phyloP scores from a whole-genome alignment of 1,140 invertebrate genomes.

The Metopolophium dirhodum region DNA sequence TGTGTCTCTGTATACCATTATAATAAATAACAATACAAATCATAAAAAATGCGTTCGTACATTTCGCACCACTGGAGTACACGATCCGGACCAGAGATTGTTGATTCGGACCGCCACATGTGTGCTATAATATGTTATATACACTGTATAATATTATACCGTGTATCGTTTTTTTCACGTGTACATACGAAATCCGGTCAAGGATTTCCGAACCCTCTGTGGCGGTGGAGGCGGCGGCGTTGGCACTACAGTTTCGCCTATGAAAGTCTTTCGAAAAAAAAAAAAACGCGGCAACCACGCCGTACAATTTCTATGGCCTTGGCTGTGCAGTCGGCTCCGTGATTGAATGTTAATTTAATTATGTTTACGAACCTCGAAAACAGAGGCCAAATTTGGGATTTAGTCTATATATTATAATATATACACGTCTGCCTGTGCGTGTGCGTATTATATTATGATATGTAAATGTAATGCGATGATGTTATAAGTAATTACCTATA shows the following conservation, averaged over 20 bases:
- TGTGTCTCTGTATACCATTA: not conserved
- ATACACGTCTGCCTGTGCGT: not conserved
- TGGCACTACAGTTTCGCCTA: slow-evolving; percentile 14
- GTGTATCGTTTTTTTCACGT: slow-evolving; percentile 41
- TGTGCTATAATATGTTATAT: not conserved
- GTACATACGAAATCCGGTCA: slow-evolving; percentile 49
- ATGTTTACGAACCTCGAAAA: slow-evolving; percentile 32
- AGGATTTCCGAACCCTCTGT: slow-evolving; percentile 44
- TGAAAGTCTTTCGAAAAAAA: slow-evolving; percentile 50
- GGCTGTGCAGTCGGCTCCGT: not conserved
- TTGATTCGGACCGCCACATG: slow-evolving; percentile 7
- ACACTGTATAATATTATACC: not conserved
- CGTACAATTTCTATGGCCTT: slow-evolving; percentile 53
- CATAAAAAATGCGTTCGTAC: not conserved
- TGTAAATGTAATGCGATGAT: not conserved
- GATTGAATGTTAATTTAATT: slow-evolving; percentile 45
- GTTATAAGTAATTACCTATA: not conserved
- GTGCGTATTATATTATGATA: not conserved
- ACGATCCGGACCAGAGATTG: slow-evolving; percentile 30
- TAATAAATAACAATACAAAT: not conserved
- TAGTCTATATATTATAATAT: not conserved
- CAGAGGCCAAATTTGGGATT: slow-evolving; percentile 42
- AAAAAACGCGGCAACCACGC: not conserved
- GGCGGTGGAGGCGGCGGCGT: not conserved
- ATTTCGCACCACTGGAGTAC: not conserved